These are phyloP conservation scores for Strigamia transsilvanica DNA, from an alignment of 2,888 invertebrate genomes.

Conservation along the genomic window DNA sequence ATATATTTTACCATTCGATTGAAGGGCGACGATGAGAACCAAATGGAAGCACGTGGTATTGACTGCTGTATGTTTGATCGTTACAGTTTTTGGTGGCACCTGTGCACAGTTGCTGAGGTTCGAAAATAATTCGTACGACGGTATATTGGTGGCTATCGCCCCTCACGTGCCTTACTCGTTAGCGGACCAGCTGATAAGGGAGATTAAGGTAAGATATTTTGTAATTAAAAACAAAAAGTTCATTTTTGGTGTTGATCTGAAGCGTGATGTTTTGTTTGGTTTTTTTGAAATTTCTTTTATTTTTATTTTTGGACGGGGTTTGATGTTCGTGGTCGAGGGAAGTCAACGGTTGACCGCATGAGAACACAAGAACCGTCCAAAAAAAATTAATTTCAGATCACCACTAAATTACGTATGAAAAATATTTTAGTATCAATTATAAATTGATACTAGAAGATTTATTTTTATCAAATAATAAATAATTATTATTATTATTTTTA, in stretches of 20 bases:
- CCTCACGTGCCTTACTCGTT: conserved; percentile 2
- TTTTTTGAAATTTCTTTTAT: too few relatives aligned
- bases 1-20: not conserved
- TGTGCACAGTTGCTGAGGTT: conserved; percentile 39
- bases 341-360: too few relatives aligned
- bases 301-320: too few relatives aligned
- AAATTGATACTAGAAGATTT: too few relatives aligned
- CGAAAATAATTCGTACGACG: conserved; percentile 21
- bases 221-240: not conserved
- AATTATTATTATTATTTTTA: too few relatives aligned
- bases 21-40: not conserved
- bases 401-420: too few relatives aligned
- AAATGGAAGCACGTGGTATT: not conserved
- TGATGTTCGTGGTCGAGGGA: too few relatives aligned
- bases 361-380: too few relatives aligned
- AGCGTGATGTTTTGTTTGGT: too few relatives aligned
- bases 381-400: too few relatives aligned
- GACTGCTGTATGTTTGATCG: not conserved
- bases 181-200: not conserved
- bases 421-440: too few relatives aligned
- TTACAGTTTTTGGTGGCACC: conserved; percentile 1
- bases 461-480: too few relatives aligned
- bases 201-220: conserved; percentile 34
- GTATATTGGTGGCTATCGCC: conserved; percentile 42
- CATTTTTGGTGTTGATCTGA: not conserved